Conservation (phyloP, 2,888 invertebrate genomes). For the Ariolimax columbianus region DNA sequence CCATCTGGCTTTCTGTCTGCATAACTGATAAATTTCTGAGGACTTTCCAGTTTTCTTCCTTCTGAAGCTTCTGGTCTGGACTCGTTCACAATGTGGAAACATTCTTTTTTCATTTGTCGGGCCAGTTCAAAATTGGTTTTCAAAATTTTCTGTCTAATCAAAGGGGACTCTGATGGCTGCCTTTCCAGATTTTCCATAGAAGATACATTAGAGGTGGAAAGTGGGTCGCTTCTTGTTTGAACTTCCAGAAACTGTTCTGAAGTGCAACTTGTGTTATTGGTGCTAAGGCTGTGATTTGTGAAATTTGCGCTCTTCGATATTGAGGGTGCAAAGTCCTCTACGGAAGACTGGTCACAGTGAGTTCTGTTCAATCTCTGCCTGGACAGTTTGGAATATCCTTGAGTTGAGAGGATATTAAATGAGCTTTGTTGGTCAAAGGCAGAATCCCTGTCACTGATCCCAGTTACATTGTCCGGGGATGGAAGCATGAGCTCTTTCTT, state of each 20-base stretch:
- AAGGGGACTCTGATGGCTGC: slow-evolving; percentile 30
- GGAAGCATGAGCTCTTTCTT: neutral
- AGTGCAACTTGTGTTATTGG: neutral
- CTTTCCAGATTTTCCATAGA: neutral
- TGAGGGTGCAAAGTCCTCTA: neutral
- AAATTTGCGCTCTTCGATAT: neutral
- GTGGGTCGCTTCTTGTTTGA: neutral
- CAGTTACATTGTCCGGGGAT: neutral
- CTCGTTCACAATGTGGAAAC: neutral
- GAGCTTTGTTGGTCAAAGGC: slow-evolving; percentile 24
- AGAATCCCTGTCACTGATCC: neutral
- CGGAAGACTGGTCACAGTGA: neutral
- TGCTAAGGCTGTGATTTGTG: neutral
- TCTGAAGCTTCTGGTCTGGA: neutral
- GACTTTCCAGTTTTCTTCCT: slow-evolving; percentile 2
- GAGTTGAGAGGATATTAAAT: slow-evolving; percentile 42
- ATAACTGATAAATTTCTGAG: slow-evolving; percentile 1
- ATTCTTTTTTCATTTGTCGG: slow-evolving; percentile 42
- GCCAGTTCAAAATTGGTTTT: slow-evolving; percentile 40
- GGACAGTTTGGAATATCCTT: slow-evolving; percentile 40
- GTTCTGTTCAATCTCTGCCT: slow-evolving; percentile 17
- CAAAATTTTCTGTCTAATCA: slow-evolving; percentile 31
- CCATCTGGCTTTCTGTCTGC: neutral
- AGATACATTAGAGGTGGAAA: neutral
- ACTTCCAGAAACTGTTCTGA: neutral